Percentiles rank a stretch among this genome's conserved stretches.
Evolutionary conservation across 37 sponge, comb jelly and placozoan genomes (phyloP).

Genomic region (Mnemiopsis leidyi): DNA sequence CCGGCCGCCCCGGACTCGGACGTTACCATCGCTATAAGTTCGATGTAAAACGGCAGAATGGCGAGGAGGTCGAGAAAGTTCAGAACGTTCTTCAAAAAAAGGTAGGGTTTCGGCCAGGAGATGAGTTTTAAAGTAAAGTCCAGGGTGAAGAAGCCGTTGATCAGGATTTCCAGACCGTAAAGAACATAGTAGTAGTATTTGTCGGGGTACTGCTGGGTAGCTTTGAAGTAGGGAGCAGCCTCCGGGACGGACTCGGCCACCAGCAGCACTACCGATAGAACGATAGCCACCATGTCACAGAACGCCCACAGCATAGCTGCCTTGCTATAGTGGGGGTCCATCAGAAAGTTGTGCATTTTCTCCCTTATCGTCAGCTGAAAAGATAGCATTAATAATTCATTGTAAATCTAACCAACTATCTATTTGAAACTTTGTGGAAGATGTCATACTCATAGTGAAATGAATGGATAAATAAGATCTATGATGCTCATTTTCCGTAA

Average conservation of each 20-base stretch:
- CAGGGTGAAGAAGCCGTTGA: slow-evolving; percentile 56
- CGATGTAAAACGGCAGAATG: slow-evolving; percentile 52
- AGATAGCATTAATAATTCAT: no score
- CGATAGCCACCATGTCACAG: slow-evolving; percentile 60
- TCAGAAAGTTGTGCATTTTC: slow-evolving; percentile 60
- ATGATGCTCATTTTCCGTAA: no score
- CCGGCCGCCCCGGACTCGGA: slow-evolving; percentile 6
- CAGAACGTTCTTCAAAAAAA: slow-evolving; percentile 43
- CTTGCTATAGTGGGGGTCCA: slow-evolving; percentile 58
- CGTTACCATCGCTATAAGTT: slow-evolving; percentile 51
- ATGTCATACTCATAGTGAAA: no score
- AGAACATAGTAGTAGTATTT: slow-evolving; percentile 37
- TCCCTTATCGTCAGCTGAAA: slow-evolving; percentile 41
- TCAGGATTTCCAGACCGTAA: slow-evolving; percentile 57
- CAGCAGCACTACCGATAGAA: slow-evolving; percentile 15
- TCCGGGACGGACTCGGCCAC: slow-evolving; percentile 38
- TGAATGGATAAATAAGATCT: no score
- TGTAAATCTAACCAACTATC: no score
- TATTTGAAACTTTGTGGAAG: no score
- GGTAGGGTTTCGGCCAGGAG: slow-evolving; percentile 55
- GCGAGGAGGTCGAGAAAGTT: slow-evolving; percentile 56
- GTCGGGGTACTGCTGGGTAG: background rate
- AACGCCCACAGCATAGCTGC: slow-evolving; percentile 60
- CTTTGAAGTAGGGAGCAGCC: background rate
- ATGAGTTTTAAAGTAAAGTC: slow-evolving; percentile 53